phyloP scores from a whole-genome alignment of 2,113 vertebrate species.

The Cephalopholis sonnerati region DNA sequence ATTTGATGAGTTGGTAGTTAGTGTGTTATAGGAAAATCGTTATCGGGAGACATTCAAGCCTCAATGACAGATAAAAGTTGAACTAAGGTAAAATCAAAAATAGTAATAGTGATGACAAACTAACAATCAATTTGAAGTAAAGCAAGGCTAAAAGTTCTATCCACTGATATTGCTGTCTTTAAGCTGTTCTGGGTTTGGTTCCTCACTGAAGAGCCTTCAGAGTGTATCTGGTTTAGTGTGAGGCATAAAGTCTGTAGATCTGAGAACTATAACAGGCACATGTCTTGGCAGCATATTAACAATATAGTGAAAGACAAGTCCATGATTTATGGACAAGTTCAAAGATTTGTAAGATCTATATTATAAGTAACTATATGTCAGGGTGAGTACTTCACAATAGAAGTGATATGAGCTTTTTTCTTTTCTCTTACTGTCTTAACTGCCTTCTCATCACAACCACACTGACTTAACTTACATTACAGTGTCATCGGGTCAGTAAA shows the following conservation, averaged over 20 bases:
- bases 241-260: constrained; percentile 9
- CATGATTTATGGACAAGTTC: constrained; percentile 23
- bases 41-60: too few species aligned
- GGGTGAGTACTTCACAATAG: neutral
- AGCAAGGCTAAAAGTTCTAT: neutral
- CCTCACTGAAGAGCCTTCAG: neutral
- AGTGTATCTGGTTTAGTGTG: constrained; percentile 18
- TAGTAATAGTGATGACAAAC: too few species aligned
- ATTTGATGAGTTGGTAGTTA: too few species aligned
- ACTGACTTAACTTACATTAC: neutral
- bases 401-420: neutral
- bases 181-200: neutral
- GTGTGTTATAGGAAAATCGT: neutral
- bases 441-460: neutral
- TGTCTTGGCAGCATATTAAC: constrained; percentile 10
- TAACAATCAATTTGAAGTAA: neutral
- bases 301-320: constrained; percentile 19
- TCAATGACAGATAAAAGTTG: neutral
- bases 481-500: neutral
- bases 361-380: neutral
- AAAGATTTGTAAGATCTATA: constrained; percentile 9
- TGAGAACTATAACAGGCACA: constrained; percentile 1
- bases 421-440: neutral
- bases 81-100: neutral
- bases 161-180: neutral